A percentile compares a stretch with the other conserved stretches of the same genome.
Conservation (phyloP, 2,888 invertebrate genomes). For the Criorhina ranunculi region DNA sequence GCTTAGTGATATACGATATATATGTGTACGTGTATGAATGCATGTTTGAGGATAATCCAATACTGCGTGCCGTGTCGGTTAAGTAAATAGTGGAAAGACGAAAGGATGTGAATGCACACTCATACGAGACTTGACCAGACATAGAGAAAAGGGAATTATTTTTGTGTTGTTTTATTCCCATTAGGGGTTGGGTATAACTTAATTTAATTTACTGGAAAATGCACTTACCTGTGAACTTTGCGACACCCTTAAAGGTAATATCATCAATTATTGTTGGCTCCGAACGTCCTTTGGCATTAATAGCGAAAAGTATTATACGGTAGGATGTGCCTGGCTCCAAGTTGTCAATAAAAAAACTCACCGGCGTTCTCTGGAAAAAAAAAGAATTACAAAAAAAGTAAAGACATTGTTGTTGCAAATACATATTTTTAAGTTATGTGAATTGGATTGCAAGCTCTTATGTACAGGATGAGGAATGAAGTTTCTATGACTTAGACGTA, state of each 20-base stretch:
- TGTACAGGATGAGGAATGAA: too few relatives aligned
- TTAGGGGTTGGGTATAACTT: slow-evolving; percentile 47
- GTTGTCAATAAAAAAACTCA: slow-evolving; percentile 84
- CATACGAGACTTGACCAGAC: slow-evolving; percentile 2
- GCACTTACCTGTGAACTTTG: slow-evolving; percentile 92
- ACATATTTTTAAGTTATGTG: too few relatives aligned
- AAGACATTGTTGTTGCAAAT: too few relatives aligned
- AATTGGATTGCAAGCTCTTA: too few relatives aligned
- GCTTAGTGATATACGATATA: slow-evolving; percentile 33
- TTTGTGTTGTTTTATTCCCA: slow-evolving; percentile 11
- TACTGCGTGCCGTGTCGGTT: too few relatives aligned
- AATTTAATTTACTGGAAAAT: slow-evolving; percentile 69
- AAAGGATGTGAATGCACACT: slow-evolving; percentile 1
- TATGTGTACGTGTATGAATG: background rate
- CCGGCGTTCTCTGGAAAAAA: slow-evolving; percentile 82
- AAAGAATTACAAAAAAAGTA: slow-evolving; percentile 2
- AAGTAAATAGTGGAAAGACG: too few relatives aligned
- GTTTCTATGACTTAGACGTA: too few relatives aligned
- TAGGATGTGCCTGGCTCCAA: slow-evolving; percentile 91
- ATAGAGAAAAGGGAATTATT: slow-evolving; percentile 8
- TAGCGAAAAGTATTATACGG: slow-evolving; percentile 92
- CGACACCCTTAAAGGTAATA: slow-evolving; percentile 93
- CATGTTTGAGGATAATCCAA: too few relatives aligned
- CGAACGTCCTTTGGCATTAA: slow-evolving; percentile 94
- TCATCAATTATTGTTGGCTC: slow-evolving; percentile 93